These are phyloP conservation scores for Sebastes diploproa DNA, from an alignment of 2,797 vertebrate species.

Conservation along the genomic window DNA sequence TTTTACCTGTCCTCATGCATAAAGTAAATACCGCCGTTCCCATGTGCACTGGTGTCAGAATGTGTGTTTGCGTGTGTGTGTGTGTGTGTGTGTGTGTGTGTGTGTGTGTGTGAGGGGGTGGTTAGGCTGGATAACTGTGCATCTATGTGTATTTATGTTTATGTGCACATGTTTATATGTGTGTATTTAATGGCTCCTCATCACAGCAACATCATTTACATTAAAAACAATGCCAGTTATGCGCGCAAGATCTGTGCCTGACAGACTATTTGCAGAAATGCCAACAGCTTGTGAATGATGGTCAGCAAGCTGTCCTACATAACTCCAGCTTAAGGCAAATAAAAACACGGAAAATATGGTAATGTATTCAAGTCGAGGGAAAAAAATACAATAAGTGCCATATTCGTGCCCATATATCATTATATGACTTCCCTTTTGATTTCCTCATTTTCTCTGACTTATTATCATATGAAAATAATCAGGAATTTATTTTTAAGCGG, in stretches of 20 bases:
- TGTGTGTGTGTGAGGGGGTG: constrained; percentile 31
- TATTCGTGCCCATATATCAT: constrained; percentile 74
- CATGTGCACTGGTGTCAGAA: constrained; percentile 60
- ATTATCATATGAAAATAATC: constrained; percentile 82
- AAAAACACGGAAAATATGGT: constrained; percentile 71
- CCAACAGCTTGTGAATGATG: constrained; percentile 72
- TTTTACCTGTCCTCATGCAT: constrained; percentile 80
- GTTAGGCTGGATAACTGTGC: constrained; percentile 38
- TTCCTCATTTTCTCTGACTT: constrained; percentile 73
- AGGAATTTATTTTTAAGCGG: constrained; percentile 80
- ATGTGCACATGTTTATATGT: constrained; percentile 37
- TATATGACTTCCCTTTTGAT: constrained; percentile 75
- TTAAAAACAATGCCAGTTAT: constrained; percentile 61
- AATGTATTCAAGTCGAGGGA: constrained; percentile 71
- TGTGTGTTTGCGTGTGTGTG: constrained; percentile 3
- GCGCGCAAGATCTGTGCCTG: constrained; percentile 33
- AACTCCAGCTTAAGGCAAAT: constrained; percentile 69
- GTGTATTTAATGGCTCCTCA: constrained; percentile 59
- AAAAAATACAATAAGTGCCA: constrained; percentile 75
- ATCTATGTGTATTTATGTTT: constrained; percentile 53
- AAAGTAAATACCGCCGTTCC: constrained; percentile 65
- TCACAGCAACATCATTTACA: constrained; percentile 66
- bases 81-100: not conserved
- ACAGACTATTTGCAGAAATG: constrained; percentile 50
- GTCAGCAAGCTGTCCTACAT: constrained; percentile 77